phyloP scores from a whole-genome alignment of 2,797 vertebrate species.

The Sciurus carolinensis region DNA sequence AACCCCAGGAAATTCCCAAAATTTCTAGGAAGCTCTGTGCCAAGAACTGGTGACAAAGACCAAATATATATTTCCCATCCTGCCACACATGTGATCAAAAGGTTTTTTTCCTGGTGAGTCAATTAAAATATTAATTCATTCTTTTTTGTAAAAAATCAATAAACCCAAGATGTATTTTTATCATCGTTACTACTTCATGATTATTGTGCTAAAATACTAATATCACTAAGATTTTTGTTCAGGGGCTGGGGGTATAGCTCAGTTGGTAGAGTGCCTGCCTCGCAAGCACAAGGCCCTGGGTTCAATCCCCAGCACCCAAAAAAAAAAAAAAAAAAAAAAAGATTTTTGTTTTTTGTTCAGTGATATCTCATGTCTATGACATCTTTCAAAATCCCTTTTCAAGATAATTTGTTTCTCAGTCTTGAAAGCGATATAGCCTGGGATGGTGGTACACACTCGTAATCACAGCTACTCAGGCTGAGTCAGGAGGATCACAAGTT shows the following conservation, averaged over 20 bases:
- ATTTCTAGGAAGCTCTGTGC: no score
- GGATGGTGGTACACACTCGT: no score
- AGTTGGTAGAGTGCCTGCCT: no score
- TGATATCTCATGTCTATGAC: neutral
- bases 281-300: no score
- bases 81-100: neutral
- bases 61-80: neutral
- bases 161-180: neutral
- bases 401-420: conserved; percentile 17
- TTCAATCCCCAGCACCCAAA: no score
- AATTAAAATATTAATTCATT: neutral
- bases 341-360: neutral
- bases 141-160: neutral
- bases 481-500: no score
- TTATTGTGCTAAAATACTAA: neutral
- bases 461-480: no score
- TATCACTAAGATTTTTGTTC: neutral
- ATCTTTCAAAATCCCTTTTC: conserved; percentile 22
- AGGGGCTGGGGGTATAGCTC: no score
- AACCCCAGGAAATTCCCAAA: neutral
- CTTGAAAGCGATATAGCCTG: neutral
- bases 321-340: neutral
- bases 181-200: neutral
- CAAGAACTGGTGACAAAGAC: neutral
- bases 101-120: neutral